Conservation (phyloP, 2,888 invertebrate genomes). For the Agonopterix alstromeriana region DNA sequence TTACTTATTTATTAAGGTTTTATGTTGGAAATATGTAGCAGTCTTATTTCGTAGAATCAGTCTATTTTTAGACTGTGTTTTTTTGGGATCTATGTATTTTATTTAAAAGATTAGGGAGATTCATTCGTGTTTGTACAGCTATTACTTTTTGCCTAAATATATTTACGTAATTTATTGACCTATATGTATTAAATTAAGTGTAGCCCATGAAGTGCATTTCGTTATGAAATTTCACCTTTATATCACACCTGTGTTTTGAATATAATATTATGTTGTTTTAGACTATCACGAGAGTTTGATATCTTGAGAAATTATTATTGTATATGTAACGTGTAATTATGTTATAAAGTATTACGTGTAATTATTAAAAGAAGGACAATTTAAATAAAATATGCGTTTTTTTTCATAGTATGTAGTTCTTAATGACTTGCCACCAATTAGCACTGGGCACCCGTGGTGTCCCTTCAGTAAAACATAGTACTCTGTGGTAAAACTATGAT, state of each 20-base stretch:
- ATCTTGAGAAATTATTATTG: constrained; percentile 74
- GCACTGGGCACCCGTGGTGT: no score
- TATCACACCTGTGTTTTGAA: constrained; percentile 61
- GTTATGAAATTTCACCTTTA: constrained; percentile 58
- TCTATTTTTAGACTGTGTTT: background rate
- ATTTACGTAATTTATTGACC: constrained; percentile 74
- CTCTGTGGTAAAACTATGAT: no score
- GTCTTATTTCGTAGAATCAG: background rate
- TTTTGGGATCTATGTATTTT: constrained; percentile 18
- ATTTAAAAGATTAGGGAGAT: constrained; percentile 25
- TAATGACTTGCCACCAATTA: no score
- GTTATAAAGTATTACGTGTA: constrained; percentile 76
- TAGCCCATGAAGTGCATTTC: constrained; percentile 66
- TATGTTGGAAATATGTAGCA: constrained; percentile 9
- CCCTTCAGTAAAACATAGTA: no score
- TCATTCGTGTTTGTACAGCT: constrained; percentile 56
- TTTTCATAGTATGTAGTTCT: no score
- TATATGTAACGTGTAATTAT: constrained; percentile 74
- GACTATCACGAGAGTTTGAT: constrained; percentile 64
- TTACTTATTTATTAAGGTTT: constrained; percentile 60
- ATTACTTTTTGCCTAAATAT: constrained; percentile 64
- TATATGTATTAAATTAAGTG: constrained; percentile 56
- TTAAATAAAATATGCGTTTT: constrained; percentile 47
- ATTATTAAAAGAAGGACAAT: constrained; percentile 74
- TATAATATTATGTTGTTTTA: constrained; percentile 60